phyloP scores from a whole-genome alignment of 2,797 vertebrate species.

The Myotis pilosus region DNA sequence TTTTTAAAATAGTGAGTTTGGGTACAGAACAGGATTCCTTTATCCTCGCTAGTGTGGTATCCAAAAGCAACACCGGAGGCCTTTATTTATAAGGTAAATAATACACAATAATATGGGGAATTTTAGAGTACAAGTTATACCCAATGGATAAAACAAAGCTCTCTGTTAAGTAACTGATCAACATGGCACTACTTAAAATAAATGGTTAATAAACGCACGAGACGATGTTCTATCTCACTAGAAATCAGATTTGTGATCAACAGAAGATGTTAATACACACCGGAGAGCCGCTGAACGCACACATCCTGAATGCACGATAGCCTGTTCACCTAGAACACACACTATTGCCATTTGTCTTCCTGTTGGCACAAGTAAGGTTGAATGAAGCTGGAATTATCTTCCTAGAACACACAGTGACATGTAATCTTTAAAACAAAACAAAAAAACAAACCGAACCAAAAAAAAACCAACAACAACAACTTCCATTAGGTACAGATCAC shows the following conservation, averaged over 20 bases:
- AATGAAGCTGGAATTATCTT: neutral
- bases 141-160: neutral
- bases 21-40: neutral
- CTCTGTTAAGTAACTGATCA: neutral
- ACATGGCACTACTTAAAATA: neutral
- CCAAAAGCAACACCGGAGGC: neutral
- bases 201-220: neutral
- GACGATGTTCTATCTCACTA: neutral
- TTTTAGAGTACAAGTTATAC: neutral
- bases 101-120: neutral
- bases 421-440: constrained; percentile 19
- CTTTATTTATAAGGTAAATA: constrained; percentile 25
- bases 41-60: neutral
- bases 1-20: constrained; percentile 1
- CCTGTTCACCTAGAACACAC: neutral
- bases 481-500: neutral
- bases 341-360: neutral
- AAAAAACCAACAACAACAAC: neutral
- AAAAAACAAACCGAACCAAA: neutral
- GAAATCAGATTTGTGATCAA: neutral
- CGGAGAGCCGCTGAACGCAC: neutral
- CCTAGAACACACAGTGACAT: neutral
- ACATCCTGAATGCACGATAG: neutral
- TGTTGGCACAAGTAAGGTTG: neutral
- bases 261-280: neutral